These are phyloP conservation scores for Trachelus tabidus DNA, from an alignment of 2,888 invertebrate genomes.

Conservation along the genomic window DNA sequence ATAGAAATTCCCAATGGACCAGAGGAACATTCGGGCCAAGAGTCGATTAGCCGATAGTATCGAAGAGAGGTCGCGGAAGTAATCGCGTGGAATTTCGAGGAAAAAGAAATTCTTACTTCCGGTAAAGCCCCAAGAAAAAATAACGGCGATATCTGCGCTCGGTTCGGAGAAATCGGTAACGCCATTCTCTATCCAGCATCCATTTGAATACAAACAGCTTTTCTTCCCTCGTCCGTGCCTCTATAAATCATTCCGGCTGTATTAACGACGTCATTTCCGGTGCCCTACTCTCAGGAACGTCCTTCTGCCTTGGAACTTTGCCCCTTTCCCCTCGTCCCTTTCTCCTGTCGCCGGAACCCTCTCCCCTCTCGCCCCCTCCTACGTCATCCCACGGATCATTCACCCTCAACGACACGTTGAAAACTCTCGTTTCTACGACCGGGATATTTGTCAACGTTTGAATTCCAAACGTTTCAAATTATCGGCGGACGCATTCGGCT, in stretches of 20 bases:
- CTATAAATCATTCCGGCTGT: conserved; percentile 22
- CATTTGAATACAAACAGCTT: conserved; percentile 25
- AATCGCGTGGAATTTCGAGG: background rate
- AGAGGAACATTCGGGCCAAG: background rate
- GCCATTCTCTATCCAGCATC: background rate
- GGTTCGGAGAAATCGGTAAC: background rate
- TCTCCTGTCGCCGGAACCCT: background rate
- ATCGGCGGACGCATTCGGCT: conserved; percentile 13
- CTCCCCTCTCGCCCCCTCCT: background rate
- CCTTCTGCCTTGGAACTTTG: conserved; percentile 6
- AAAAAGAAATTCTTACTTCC: background rate
- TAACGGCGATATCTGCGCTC: background rate
- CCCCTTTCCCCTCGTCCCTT: background rate
- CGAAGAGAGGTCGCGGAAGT: background rate
- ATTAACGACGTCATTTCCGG: conserved; percentile 20
- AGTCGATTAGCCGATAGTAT: background rate
- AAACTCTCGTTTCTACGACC: conserved; percentile 14
- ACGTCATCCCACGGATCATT: background rate
- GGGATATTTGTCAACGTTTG: conserved; percentile 19
- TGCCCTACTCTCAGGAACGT: conserved; percentile 2
- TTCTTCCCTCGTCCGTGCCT: conserved; percentile 18
- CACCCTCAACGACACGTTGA: conserved; percentile 4
- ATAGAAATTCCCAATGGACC: background rate
- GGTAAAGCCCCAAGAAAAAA: background rate
- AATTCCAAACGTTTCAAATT: conserved; percentile 17